Percentiles rank a stretch among this genome's conserved stretches.
Conservation (phyloP, 2,113 vertebrate genomes). For the Capreolus pygargus region DNA sequence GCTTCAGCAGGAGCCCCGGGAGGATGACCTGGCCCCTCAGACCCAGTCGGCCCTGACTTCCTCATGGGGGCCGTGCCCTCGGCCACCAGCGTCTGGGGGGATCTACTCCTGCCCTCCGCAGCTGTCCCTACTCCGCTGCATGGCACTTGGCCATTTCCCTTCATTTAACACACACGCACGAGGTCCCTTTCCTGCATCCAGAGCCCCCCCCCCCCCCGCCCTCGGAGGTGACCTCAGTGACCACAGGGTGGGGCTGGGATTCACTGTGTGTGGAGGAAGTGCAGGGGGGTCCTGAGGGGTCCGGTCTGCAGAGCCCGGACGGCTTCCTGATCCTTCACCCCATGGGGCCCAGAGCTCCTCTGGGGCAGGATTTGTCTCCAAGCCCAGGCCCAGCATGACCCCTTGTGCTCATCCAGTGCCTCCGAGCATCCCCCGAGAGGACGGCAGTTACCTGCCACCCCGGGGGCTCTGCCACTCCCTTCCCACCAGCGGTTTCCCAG, state of each 20-base stretch:
- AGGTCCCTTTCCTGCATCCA: background rate
- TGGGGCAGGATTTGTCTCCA: fast-evolving
- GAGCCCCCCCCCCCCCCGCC: background rate
- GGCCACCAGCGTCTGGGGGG: background rate
- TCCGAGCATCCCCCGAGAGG: fast-evolving
- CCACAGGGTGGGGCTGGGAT: fast-evolving
- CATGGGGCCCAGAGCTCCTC: fast-evolving
- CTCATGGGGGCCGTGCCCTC: fast-evolving
- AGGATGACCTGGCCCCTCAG: background rate
- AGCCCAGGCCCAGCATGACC: fast-evolving
- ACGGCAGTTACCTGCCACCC: background rate
- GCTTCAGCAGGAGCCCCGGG: background rate
- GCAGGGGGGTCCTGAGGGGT: fast-evolving
- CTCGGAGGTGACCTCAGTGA: background rate
- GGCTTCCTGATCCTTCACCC: fast-evolving
- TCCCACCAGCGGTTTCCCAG: background rate
- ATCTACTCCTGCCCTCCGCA: background rate
- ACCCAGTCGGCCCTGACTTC: background rate
- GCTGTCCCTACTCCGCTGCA: fast-evolving
- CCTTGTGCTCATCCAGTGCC: background rate
- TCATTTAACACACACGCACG: fast-evolving
- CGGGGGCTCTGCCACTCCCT: too few species aligned
- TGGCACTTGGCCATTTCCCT: background rate
- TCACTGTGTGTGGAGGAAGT: fast-evolving
- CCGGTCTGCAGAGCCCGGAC: fast-evolving